Base-by-base conservation (phyloP, 2,888 invertebrate genomes). In the Acronicta psi region DNA sequence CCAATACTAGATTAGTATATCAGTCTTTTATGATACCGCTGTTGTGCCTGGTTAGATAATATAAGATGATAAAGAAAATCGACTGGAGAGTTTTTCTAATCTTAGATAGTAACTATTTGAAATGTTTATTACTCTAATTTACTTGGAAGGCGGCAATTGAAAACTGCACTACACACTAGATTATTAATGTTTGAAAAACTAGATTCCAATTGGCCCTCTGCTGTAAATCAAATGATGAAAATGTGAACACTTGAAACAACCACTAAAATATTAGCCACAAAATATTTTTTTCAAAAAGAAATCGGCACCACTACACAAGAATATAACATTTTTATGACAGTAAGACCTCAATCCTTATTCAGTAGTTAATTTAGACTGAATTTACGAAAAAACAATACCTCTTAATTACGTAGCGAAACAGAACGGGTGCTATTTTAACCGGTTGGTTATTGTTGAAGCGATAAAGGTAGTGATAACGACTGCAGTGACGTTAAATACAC, bases 1-100 rank as follows among this genome's bases (percentile, higher is more conserved):
- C 59, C 16, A 57, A 53, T 1, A 13, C 11, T 34, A 51, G 63
- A 55, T 57, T 50, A 51, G 10, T 56, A 14, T 29, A 54, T 75
- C 78, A 60, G 72, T 62, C 57, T 70, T 73, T 59, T 53, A 44
- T 58, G 53, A 50, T 73, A 61, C 71, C 58, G 69, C 44, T 47
- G 18, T 57, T 38, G 14, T 31, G 46, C 59, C 53, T 71, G 60
- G 50, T 59, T 52, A 55, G 69, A 69, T 65, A 49, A 66, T 50
- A 37, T 9, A 20, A 31, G 14, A 13, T 41, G 49, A 60, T 46
- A 69, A 56, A 17, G 31, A 10, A 49, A 17, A 0, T 63, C 0
- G 13, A 29, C 8, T 41, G 38, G 50, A 9, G n/a, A 38, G 42
- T 36, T 20, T 2, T 61, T 51, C 34, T 59, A 54, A 67, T 45